Conservation (phyloP, 2,888 invertebrate species). For the Microdon myrmicae region DNA sequence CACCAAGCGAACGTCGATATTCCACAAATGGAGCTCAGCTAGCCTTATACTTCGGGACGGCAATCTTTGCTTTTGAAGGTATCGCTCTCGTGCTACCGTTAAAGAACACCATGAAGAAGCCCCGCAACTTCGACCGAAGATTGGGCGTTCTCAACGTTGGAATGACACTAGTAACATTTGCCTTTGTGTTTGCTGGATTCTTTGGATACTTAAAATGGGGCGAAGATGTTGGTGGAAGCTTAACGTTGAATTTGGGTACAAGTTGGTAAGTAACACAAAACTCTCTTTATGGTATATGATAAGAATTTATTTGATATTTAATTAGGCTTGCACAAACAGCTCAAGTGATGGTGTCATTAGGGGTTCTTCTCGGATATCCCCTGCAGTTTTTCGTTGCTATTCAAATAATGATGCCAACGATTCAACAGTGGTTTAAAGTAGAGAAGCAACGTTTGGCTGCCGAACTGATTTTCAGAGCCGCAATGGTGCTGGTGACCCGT, state of each 20-base stretch:
- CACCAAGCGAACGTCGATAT: constrained; percentile 70
- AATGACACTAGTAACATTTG: constrained; percentile 81
- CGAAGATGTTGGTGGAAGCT: constrained; percentile 80
- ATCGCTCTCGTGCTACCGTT: constrained; percentile 93
- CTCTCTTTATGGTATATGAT: background rate
- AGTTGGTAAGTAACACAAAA: constrained; percentile 57
- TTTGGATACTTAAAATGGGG: constrained; percentile 91
- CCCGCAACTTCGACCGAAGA: constrained; percentile 79
- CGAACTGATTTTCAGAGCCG: constrained; percentile 78
- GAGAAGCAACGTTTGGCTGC: constrained; percentile 70
- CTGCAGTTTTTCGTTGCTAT: constrained; percentile 96
- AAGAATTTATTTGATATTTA: constrained; percentile 49
- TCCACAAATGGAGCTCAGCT: constrained; percentile 71
- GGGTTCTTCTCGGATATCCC: constrained; percentile 90
- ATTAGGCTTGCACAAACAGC: constrained; percentile 85
- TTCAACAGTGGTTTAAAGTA: constrained; percentile 70
- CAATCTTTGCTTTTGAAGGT: constrained; percentile 96
- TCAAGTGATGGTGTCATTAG: constrained; percentile 83
- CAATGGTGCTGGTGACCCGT: constrained; percentile 85
- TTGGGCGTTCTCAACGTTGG: constrained; percentile 90
- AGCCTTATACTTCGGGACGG: constrained; percentile 96
- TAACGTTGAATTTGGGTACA: constrained; percentile 85
- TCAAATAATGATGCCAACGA: constrained; percentile 85
- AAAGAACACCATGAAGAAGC: constrained; percentile 89
- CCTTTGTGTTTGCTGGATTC: constrained; percentile 86